Base-by-base conservation (phyloP, 1,140 invertebrate genomes). In the Trichonephila clavata region DNA sequence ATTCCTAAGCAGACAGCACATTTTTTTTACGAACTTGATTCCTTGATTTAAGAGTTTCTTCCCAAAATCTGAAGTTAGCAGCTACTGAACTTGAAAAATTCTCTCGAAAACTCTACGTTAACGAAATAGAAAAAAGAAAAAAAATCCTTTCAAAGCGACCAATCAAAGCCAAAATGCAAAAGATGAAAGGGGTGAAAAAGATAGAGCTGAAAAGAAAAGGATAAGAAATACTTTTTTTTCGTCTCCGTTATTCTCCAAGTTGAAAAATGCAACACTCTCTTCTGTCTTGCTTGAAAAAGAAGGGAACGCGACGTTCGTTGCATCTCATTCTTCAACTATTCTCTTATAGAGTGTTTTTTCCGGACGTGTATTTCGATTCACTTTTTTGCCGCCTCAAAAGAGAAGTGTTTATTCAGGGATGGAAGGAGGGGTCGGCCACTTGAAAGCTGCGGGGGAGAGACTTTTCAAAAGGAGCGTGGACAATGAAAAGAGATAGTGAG, bases 401-500 rank as follows among this genome's bases (percentile, higher is more conserved):
- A 77, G 71, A 77, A 77, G 71, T 77, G 71, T 77, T 77, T 77
- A 77, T 77, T 14, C 71, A 77, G 16, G 16, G 21, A 63, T 18
- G 0, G 61, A 68, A 68, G 65, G 71, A 27, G 24, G 68, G 24
- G 27, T 32, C 24, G 27, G 18, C 71, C 71, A 77, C 71, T 77
- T 77, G 71, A 77, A 77, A 39, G 16, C 71, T 77, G 71, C 71
- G 71, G 71, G 71, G 71, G 71, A 77, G 71, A 77, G 27, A 10
- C 13, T 27, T 77, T 39, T 77, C 27, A 18, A 77, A 18, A 27
- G 71, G 71, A 77, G 71, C 27, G 71, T 77, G 71, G 71, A 77
- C 71, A 77, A 77, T 77, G 24, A 77, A 77, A 77, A 77, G 71
- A 77, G 71, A 77, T 77, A 77, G 71, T 77, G 27, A 77, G 71